Percentiles rank a stretch among this genome's conserved stretches.
These are phyloP conservation scores for Ailuropoda melanoleuca DNA, from an alignment of 2,113 vertebrate species.

Conservation along the genomic window DNA sequence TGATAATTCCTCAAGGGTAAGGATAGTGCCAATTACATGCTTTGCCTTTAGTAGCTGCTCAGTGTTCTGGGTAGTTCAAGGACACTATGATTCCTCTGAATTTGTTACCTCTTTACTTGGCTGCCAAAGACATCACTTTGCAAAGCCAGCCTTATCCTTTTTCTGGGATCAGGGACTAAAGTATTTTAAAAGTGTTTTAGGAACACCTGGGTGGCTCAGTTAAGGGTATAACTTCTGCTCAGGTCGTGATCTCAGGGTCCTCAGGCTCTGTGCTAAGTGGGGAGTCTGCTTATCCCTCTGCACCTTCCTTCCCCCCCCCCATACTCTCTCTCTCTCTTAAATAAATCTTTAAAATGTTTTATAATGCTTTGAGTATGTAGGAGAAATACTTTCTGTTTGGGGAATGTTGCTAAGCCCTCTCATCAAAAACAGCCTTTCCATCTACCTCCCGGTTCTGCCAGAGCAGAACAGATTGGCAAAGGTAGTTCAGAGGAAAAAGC, in stretches of 20 bases:
- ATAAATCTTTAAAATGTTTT: neutral
- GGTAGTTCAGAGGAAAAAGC: constrained; percentile 53
- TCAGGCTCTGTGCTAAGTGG: neutral
- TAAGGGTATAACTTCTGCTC: neutral
- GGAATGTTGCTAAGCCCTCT: constrained; percentile 65
- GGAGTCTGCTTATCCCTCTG: neutral
- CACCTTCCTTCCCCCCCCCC: neutral
- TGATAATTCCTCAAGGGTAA: neutral
- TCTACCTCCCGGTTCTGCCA: constrained; percentile 19
- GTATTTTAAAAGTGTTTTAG: neutral
- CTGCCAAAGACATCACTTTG: neutral
- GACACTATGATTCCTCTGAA: neutral
- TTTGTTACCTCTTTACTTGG: neutral
- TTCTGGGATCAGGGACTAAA: neutral
- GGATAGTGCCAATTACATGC: neutral
- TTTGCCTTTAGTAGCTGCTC: neutral
- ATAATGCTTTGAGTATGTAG: neutral
- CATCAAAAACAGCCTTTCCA: constrained; percentile 60
- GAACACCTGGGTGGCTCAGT: neutral
- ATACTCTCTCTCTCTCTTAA: neutral
- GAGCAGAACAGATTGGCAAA: constrained; percentile 38
- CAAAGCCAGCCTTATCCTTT: constrained; percentile 34
- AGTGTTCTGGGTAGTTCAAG: neutral
- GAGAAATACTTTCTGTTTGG: constrained; percentile 46
- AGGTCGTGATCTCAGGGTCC: neutral